Evolutionary conservation across 2,797 vertebrate genomes (phyloP).

Genomic region (Eulemur mongoz): DNA sequence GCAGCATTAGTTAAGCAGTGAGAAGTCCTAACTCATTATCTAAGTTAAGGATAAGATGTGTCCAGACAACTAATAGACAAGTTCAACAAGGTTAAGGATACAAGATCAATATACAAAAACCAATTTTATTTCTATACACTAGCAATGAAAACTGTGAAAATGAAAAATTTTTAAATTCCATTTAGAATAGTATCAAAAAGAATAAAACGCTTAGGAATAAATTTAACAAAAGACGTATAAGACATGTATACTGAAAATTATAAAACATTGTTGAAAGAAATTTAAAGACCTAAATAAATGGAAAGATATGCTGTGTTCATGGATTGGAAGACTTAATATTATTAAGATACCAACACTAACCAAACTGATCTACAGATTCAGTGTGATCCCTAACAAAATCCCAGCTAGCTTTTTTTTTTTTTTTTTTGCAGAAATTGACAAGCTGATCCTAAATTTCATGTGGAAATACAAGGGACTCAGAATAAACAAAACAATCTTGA

Average conservation of each 20-base stretch:
- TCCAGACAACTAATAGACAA: neutral
- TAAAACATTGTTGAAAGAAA: conserved; percentile 20
- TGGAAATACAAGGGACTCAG: neutral
- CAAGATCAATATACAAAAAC: neutral
- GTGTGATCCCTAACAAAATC: neutral
- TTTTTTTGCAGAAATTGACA: neutral
- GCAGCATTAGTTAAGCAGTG: neutral
- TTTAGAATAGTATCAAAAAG: conserved; percentile 41
- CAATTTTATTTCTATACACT: neutral
- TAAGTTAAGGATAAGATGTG: conserved; percentile 7
- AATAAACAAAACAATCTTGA: neutral
- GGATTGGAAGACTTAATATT: neutral
- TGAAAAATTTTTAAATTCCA: neutral
- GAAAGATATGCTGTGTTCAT: neutral
- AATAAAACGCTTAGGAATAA: neutral
- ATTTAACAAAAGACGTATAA: neutral
- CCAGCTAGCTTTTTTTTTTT: neutral
- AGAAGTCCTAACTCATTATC: neutral
- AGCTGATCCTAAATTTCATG: neutral
- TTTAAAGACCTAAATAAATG: conserved; percentile 23
- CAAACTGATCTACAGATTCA: neutral
- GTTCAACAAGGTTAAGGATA: conserved; percentile 8
- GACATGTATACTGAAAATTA: neutral
- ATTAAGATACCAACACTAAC: neutral
- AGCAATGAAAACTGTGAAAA: neutral